A percentile compares a stretch with the other conserved stretches of the same genome.
Evolutionary conservation across 1,140 invertebrate genomes (phyloP).

Genomic region (Dendrolimus punctatus): DNA sequence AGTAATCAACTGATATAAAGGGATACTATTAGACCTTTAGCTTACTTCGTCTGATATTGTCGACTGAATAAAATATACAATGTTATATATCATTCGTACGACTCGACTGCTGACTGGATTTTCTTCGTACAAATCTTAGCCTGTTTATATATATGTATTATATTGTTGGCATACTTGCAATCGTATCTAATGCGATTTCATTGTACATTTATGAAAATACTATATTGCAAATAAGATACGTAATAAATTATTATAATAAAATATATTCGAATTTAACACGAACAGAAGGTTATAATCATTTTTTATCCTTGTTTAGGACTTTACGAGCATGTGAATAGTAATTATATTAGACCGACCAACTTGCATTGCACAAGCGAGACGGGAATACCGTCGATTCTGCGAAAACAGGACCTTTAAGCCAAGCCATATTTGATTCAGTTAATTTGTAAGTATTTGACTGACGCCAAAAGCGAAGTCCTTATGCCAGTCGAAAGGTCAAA

Average conservation of each 20-base stretch:
- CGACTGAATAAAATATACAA: constrained; percentile 31
- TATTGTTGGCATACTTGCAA: constrained; percentile 32
- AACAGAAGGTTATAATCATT: constrained; percentile 4
- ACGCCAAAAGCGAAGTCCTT: no score
- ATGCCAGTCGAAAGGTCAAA: no score
- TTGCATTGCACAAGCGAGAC: no score
- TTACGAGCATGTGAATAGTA: no score
- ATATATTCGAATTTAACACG: constrained; percentile 10
- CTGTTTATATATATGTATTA: constrained; percentile 24
- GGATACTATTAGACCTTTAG: background rate
- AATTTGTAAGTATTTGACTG: no score
- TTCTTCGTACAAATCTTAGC: constrained; percentile 45
- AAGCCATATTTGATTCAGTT: no score
- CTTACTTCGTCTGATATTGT: constrained; percentile 6
- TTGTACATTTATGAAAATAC: constrained; percentile 24
- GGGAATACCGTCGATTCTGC: no score
- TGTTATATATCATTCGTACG: constrained; percentile 18
- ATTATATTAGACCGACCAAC: no score
- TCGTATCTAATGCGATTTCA: constrained; percentile 32
- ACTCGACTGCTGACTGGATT: constrained; percentile 30
- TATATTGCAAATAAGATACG: constrained; percentile 15
- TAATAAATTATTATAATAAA: constrained; percentile 16
- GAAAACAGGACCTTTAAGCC: no score
- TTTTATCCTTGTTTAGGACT: background rate
- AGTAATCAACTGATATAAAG: no score